These are phyloP conservation scores for Onychomys leucogaster DNA, from an alignment of 2,797 vertebrate genomes.

Conservation along the genomic window DNA sequence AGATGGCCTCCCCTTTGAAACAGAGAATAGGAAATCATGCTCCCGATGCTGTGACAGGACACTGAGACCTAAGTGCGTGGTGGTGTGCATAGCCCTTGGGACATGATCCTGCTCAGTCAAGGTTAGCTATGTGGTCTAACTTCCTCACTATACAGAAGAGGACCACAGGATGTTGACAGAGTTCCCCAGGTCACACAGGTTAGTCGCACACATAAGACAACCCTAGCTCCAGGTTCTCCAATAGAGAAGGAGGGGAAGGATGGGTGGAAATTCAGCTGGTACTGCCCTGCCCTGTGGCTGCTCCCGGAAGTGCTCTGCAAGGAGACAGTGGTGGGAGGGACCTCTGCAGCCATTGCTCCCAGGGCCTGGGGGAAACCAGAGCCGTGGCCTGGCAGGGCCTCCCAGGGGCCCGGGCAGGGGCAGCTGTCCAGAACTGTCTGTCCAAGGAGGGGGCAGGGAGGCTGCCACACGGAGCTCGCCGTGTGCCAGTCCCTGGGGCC, in stretches of 20 bases:
- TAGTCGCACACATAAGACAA: not conserved
- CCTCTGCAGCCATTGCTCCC: slow-evolving; percentile 64
- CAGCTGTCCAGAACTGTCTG: slow-evolving; percentile 84
- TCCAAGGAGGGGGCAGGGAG: slow-evolving; percentile 81
- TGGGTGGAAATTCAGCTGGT: slow-evolving; percentile 1
- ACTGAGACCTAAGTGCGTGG: not conserved
- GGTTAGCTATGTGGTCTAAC: not conserved
- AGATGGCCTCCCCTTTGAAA: not conserved
- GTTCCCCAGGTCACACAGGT: slow-evolving; percentile 1
- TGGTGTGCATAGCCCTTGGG: not conserved
- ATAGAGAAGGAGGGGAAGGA: not conserved
- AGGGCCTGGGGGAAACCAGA: slow-evolving; percentile 74
- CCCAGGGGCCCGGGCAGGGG: slow-evolving; percentile 76
- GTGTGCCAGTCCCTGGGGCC: slow-evolving; percentile 83
- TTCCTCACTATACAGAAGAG: not conserved
- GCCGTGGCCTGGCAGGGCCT: slow-evolving; percentile 76
- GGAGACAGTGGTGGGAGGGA: slow-evolving; percentile 46
- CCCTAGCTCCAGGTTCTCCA: not conserved
- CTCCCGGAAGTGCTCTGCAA: slow-evolving; percentile 27
- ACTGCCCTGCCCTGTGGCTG: not conserved
- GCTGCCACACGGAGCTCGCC: slow-evolving; percentile 77
- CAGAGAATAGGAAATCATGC: not conserved
- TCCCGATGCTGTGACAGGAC: not conserved
- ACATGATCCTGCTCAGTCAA: not conserved
- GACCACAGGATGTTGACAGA: not conserved